phyloP scores from a whole-genome alignment of 53 echinoderm and acorn worm genomes.

The Astropecten irregularis region DNA sequence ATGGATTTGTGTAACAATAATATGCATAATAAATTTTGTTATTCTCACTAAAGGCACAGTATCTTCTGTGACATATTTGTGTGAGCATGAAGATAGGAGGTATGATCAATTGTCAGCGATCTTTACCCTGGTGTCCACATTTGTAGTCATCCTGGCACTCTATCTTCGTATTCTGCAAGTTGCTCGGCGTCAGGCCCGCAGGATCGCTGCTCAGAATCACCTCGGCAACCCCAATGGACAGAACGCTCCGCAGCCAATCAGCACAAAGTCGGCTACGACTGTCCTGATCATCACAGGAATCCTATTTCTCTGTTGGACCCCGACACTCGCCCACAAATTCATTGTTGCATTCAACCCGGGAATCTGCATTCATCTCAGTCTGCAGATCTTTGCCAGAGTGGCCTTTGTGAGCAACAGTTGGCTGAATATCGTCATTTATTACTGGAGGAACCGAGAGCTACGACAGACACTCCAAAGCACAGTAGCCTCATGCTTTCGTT shows the following conservation, averaged over 20 bases:
- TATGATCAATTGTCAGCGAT: background rate
- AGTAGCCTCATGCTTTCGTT: too few relatives aligned
- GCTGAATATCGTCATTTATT: too few relatives aligned
- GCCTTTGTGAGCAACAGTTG: too few relatives aligned
- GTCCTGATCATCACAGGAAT: constrained; percentile 6
- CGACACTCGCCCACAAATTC: too few relatives aligned
- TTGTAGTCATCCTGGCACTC: background rate
- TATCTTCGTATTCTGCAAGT: background rate
- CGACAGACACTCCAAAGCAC: too few relatives aligned
- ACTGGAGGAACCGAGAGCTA: too few relatives aligned
- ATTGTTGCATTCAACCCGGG: too few relatives aligned
- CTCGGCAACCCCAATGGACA: background rate
- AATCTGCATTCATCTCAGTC: too few relatives aligned
- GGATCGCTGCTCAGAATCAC: background rate
- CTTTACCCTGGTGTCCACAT: background rate
- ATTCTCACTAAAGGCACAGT: background rate
- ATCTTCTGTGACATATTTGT: background rate
- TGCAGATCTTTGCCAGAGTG: too few relatives aligned
- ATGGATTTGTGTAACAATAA: background rate
- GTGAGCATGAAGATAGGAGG: background rate
- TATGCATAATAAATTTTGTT: background rate
- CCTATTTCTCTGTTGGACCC: background rate
- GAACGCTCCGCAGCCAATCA: background rate
- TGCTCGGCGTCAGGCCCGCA: background rate
- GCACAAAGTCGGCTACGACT: constrained; percentile 18